Percentiles rank a stretch among this genome's conserved stretches.
These are phyloP conservation scores for Scatophagus argus DNA, from an alignment of 2,113 vertebrate species.

Conservation along the genomic window DNA sequence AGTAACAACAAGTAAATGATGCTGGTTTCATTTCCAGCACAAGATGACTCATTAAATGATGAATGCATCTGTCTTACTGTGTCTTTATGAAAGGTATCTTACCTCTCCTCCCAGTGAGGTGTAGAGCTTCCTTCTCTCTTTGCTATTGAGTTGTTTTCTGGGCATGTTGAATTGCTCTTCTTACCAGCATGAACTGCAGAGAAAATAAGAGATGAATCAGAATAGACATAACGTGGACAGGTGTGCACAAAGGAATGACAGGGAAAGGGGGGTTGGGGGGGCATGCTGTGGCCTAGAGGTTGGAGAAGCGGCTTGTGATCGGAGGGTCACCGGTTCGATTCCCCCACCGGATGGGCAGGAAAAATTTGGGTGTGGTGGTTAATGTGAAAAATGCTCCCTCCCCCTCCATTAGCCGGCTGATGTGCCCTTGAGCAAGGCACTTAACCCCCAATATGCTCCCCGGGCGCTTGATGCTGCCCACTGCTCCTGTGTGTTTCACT, in stretches of 20 bases:
- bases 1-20: background rate
- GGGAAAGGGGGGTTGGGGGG: no score
- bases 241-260: background rate
- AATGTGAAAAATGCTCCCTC: no score
- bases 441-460: no score
- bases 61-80: background rate
- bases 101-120: slow-evolving; percentile 60
- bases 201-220: background rate
- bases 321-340: no score
- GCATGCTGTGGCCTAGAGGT: no score
- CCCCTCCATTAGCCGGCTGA: no score
- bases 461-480: no score
- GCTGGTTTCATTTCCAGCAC: background rate
- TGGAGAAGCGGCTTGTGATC: no score
- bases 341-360: no score
- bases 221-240: background rate
- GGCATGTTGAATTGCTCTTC: slow-evolving; percentile 51
- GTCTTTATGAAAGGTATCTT: slow-evolving; percentile 7
- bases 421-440: no score
- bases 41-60: background rate
- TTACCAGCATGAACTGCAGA: slow-evolving; percentile 17
- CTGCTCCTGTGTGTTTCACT: no score
- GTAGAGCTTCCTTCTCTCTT: slow-evolving; percentile 28
- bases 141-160: slow-evolving; percentile 18
- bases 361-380: no score